Evolutionary conservation across 2,888 invertebrate species (phyloP), one percentile per base, ranked within the genome.

Genomic region (Adelognathus sp.): DNA sequence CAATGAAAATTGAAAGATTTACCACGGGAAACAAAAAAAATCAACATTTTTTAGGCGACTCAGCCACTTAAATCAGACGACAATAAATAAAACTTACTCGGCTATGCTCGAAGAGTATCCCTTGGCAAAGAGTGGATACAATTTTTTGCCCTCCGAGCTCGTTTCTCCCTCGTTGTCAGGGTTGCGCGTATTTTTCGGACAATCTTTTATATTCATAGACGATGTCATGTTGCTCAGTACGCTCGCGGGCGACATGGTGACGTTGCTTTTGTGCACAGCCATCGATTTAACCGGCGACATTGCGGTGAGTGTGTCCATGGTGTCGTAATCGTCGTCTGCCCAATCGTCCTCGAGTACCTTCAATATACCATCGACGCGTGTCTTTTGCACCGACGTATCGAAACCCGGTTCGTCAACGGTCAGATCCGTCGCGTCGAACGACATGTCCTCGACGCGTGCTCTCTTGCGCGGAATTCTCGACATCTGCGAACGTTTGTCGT

Each of bases 161-260:
- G 56, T 67, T 70, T 14, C 21, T 18, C n/a, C 52, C 16, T 63
- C 31, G 9, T 27, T 56, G 1, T 3, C 41, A 27, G 3, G 39
- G 18, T 27, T 41, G 14, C 5, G 1, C 18, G 18, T 50, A 29
- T 44, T 39, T 46, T 63, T 50, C 1, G 50, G 50, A 9, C 54
- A 87, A 72, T 91, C 91, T 80, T 92, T 90, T n/a, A 93, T 93
- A 69, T 93, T 93, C 89, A 92, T 92, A 5, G 92, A 92, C 0
- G 93, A 93, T 3, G 93, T 92, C 91, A 93, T 92, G 80, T 91
- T 92, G 80, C 91, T 91, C 84, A 93, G 92, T 82, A 93, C 92
- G 33, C 92, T 93, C 5, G 92, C 92, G 2, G 93, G 93, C 1
- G 93, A 93, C 86, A 93, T 86, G 7, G 83, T 81, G 1, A 85